Percentiles rank a stretch among this genome's conserved stretches.
Evolutionary conservation across 2,797 vertebrate genomes (phyloP).

Genomic region (Myotis daubentonii): DNA sequence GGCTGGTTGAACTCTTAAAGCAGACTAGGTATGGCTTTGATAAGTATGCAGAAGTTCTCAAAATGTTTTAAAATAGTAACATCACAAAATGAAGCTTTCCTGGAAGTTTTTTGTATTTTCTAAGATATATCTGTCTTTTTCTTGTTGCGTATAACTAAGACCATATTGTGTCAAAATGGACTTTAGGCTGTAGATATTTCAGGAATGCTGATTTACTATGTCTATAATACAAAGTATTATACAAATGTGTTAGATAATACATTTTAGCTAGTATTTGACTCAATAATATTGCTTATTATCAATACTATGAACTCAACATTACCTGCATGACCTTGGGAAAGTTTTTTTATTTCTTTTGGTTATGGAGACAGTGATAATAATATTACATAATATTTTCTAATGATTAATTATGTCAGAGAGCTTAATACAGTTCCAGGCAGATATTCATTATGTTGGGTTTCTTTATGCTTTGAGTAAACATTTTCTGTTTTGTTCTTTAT

Average conservation of each 20-base stretch:
- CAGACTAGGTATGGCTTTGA: constrained; percentile 65
- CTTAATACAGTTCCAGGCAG: background rate
- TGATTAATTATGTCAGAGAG: background rate
- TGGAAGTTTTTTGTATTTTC: constrained; percentile 11
- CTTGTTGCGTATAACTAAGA: background rate
- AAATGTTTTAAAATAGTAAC: constrained; percentile 67
- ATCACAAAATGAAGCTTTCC: constrained; percentile 57
- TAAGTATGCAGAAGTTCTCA: constrained; percentile 63
- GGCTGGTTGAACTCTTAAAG: constrained; percentile 72
- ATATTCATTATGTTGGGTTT: background rate
- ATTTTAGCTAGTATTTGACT: background rate
- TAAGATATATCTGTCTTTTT: constrained; percentile 2
- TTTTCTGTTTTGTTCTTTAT: background rate
- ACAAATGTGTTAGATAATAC: background rate
- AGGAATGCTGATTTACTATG: background rate
- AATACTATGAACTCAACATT: background rate
- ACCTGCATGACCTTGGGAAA: background rate
- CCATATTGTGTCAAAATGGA: background rate
- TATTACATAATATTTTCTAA: constrained; percentile 8
- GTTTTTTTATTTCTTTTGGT: background rate
- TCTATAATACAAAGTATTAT: constrained; percentile 23
- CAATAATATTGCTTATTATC: background rate
- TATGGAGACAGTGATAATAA: background rate
- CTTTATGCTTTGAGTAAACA: background rate
- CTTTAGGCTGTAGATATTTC: background rate